Evolutionary conservation across 1,140 invertebrate genomes (phyloP), one percentile per base, ranked within the genome.

Genomic region (Polypedilum vanderplanki): DNA sequence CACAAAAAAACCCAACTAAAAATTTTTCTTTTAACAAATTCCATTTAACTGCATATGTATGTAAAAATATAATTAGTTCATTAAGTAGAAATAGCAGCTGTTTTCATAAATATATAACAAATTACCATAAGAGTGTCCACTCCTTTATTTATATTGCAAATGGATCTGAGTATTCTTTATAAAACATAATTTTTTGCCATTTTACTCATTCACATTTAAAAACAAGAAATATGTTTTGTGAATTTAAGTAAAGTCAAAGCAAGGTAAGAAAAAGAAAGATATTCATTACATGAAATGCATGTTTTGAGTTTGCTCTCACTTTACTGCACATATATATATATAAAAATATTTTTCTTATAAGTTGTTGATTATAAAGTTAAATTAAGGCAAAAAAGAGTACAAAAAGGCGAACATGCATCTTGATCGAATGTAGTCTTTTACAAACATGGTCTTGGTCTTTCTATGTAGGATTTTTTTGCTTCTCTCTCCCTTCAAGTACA

Each of bases 311-410:
- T 33, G 24, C 46, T 57, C 46, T 46, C 24, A 33, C 24, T 33
- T 3, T 33, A 5, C 24, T 33, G 24, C 24, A 33, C n/a, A n/a
- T n/a, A n/a, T n/a, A n/a, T n/a, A n/a, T n/a, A n/a, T n/a, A n/a
- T n/a, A n/a, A n/a, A n/a, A n/a, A 57, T n/a, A 12, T 57, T 57
- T 57, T 57, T 12, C 46, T 57, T 57, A 15, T 57, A 57, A 57
- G 46, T 57, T 57, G 12, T 57, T 57, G 46, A 57, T 57, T 57
- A 57, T 57, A 57, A 57, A 57, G 46, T 57, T 57, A 57, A 57
- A 57, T 57, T 57, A 57, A 57, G 46, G 46, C 12, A 57, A 15
- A 46, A 46, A 46, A 46, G 15, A 46, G 7, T 41, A 41, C 15
- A 46, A 46, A 46, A 15, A 46, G 41, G 41, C 9, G 15, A 46